Percentiles rank a stretch among this genome's conserved stretches.
phyloP scores from a whole-genome alignment of 2,797 vertebrate genomes.

The Bradypodion ventrale region DNA sequence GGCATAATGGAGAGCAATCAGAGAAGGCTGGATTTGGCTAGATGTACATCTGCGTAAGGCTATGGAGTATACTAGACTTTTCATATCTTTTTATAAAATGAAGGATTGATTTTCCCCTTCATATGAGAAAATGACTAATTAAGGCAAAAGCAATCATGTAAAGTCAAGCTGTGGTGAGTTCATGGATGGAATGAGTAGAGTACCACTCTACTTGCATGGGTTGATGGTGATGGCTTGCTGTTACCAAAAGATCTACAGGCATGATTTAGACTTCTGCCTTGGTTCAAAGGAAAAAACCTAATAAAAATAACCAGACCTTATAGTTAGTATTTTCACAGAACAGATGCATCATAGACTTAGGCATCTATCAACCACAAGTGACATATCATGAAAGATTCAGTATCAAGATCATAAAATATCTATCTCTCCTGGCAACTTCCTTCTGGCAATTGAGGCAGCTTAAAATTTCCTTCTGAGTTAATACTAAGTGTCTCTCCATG shows the following conservation, averaged over 20 bases:
- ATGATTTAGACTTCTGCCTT: fast-evolving
- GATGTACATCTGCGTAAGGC: background rate
- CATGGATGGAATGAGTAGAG: background rate
- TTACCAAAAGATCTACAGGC: fast-evolving
- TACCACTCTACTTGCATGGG: background rate
- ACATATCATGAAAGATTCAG: constrained; percentile 18
- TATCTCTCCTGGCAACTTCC: constrained; percentile 30
- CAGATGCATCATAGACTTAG: background rate
- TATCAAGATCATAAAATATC: constrained; percentile 33
- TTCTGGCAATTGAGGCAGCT: background rate
- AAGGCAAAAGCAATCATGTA: background rate
- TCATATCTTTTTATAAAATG: background rate
- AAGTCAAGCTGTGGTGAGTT: background rate
- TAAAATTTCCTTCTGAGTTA: background rate
- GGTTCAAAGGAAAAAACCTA: fast-evolving
- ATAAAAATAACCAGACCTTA: background rate
- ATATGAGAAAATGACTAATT: background rate
- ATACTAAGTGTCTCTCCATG: background rate
- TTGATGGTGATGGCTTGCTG: background rate
- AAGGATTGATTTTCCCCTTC: background rate
- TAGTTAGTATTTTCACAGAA: constrained; percentile 22
- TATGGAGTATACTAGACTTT: background rate
- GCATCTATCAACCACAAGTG: constrained; percentile 17
- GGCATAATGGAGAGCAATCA: no score
- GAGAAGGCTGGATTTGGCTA: no score